phyloP scores from a whole-genome alignment of 2,113 vertebrate species.

The Apistogramma diplotaenia region DNA sequence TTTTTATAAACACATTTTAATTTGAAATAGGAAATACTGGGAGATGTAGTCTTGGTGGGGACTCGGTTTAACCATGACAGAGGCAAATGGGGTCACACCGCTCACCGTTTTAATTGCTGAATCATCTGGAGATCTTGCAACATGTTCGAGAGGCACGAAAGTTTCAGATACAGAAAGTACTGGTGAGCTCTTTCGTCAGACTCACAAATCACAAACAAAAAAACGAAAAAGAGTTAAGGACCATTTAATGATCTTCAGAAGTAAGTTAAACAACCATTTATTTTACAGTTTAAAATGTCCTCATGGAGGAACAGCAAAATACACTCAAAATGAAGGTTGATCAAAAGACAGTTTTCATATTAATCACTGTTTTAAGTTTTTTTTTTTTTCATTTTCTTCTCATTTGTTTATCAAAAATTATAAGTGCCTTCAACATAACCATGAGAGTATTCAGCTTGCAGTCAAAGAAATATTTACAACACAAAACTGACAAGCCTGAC shows the following conservation, averaged over 20 bases:
- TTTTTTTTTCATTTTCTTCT: constrained; percentile 50
- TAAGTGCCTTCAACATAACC: constrained; percentile 80
- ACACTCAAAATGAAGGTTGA: constrained; percentile 79
- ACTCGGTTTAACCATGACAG: background rate
- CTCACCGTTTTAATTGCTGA: background rate
- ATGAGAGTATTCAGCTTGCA: constrained; percentile 54
- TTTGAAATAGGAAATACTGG: background rate
- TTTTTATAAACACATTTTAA: background rate
- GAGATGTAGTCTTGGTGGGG: background rate
- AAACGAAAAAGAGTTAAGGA: constrained; percentile 63
- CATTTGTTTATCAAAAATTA: constrained; percentile 68
- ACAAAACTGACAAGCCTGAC: constrained; percentile 66
- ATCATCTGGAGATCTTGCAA: background rate
- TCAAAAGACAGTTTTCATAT: constrained; percentile 77
- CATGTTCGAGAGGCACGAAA: background rate
- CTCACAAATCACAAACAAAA: constrained; percentile 1
- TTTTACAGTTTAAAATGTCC: constrained; percentile 83
- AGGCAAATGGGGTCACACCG: background rate
- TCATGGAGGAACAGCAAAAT: constrained; percentile 84
- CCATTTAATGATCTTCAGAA: constrained; percentile 82
- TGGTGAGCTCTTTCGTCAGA: background rate
- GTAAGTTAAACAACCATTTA: constrained; percentile 81
- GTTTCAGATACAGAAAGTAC: background rate
- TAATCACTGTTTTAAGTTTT: constrained; percentile 62
- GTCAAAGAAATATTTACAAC: constrained; percentile 65